A percentile compares a stretch with the other conserved stretches of the same genome.
Evolutionary conservation across 2,113 vertebrate species (phyloP).

Genomic region (Barnardius zonarius): DNA sequence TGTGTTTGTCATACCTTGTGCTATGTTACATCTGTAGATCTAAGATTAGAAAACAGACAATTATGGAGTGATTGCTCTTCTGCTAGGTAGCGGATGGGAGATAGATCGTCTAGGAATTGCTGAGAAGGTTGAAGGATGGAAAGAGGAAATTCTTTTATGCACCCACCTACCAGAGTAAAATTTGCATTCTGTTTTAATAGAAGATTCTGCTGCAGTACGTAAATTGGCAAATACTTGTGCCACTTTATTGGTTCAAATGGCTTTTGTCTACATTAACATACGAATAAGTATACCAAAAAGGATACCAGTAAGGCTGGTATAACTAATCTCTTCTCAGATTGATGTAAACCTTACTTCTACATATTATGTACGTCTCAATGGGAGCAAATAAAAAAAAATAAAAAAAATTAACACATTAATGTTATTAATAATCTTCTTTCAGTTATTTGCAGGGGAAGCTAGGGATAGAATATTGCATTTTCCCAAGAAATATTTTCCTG

Average conservation of each 20-base stretch:
- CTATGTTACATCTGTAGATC: not conserved
- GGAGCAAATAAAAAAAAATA: not conserved
- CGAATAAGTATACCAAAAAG: not conserved
- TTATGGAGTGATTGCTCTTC: not conserved
- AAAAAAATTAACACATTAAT: not conserved
- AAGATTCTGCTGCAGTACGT: not conserved
- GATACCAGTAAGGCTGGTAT: not conserved
- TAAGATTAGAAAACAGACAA: not conserved
- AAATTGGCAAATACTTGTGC: not conserved
- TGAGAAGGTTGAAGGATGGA: not conserved
- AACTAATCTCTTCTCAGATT: not conserved
- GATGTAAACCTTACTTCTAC: not conserved
- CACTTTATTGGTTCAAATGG: not conserved
- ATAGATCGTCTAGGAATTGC: not conserved
- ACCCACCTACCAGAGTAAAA: not conserved
- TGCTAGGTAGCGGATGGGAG: not conserved
- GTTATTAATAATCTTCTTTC: not conserved
- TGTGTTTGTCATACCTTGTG: not conserved
- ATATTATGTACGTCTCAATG: not conserved
- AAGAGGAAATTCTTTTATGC: not conserved
- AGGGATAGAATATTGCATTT: not conserved
- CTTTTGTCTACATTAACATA: not conserved
- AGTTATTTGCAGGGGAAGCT: not conserved
- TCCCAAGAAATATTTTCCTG: not conserved
- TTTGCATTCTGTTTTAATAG: not conserved